Percentiles rank a stretch among this genome's conserved stretches.
phyloP scores from a whole-genome alignment of 2,113 vertebrate genomes.

The Gallinago jamesoni region DNA sequence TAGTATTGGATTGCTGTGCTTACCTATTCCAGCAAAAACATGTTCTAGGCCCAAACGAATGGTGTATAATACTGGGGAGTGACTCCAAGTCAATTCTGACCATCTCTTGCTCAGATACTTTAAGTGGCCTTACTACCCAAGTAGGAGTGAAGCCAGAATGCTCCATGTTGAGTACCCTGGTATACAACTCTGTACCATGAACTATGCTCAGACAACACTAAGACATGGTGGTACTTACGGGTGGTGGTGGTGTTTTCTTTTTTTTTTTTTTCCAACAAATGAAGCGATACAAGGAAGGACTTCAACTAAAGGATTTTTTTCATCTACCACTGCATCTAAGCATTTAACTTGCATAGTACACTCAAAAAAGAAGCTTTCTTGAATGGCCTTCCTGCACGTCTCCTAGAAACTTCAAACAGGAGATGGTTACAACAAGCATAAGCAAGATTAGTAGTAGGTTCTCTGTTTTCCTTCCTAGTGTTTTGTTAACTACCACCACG shows the following conservation, averaged over 20 bases:
- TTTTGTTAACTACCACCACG: background rate
- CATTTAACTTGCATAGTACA: conserved; percentile 50
- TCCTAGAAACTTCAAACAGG: background rate
- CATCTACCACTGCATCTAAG: conserved; percentile 14
- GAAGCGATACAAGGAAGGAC: conserved; percentile 7
- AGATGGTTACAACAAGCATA: conserved; percentile 1
- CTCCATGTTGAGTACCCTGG: background rate
- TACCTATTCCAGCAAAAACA: background rate
- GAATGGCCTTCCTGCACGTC: background rate
- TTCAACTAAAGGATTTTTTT: background rate
- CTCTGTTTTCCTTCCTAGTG: background rate
- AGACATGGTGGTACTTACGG: background rate
- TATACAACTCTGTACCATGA: conserved; percentile 1
- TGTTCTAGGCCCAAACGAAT: background rate
- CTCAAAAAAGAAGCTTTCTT: background rate
- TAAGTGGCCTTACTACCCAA: background rate
- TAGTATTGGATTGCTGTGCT: background rate
- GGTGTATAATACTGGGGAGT: background rate
- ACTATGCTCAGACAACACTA: background rate
- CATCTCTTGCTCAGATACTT: background rate
- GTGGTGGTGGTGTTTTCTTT: background rate
- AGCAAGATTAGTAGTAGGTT: background rate
- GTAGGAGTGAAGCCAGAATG: background rate
- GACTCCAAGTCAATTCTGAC: background rate
- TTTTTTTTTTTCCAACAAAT: background rate